Conservation (phyloP, 2,888 invertebrate species). For the Aspidapion aeneum region DNA sequence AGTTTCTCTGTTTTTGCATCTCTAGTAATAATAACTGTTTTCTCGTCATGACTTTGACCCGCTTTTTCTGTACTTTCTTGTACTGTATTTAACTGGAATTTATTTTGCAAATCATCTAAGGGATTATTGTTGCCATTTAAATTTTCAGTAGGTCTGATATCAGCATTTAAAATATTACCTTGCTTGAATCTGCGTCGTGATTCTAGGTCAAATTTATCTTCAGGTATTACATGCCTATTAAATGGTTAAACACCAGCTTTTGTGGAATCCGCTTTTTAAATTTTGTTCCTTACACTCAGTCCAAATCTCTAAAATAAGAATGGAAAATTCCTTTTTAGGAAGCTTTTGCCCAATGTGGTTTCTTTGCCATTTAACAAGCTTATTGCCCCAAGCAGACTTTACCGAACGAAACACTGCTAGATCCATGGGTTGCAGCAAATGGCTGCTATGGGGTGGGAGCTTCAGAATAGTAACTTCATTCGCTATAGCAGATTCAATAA, state of each 20-base stretch:
- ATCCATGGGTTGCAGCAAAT: slow-evolving; percentile 1
- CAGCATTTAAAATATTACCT: too few species aligned
- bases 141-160: too few species aligned
- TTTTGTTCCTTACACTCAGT: neutral
- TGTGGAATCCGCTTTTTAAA: too few species aligned
- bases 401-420: slow-evolving; percentile 2
- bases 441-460: slow-evolving; percentile 3
- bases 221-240: slow-evolving; percentile 13
- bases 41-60: too few species aligned
- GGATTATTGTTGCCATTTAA: too few species aligned
- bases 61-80: too few species aligned
- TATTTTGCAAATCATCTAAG: too few species aligned
- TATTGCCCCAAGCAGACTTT: neutral
- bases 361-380: neutral
- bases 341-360: neutral
- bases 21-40: too few species aligned
- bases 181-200: too few species aligned
- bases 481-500: neutral
- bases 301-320: neutral
- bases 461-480: neutral
- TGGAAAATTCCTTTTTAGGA: neutral
- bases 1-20: too few species aligned
- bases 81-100: too few species aligned
- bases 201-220: slow-evolving; percentile 22
- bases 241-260: slow-evolving; percentile 14